A percentile compares a stretch with the other conserved stretches of the same genome.
phyloP scores from a whole-genome alignment of 2,797 vertebrate genomes.

The Agapornis canus region DNA sequence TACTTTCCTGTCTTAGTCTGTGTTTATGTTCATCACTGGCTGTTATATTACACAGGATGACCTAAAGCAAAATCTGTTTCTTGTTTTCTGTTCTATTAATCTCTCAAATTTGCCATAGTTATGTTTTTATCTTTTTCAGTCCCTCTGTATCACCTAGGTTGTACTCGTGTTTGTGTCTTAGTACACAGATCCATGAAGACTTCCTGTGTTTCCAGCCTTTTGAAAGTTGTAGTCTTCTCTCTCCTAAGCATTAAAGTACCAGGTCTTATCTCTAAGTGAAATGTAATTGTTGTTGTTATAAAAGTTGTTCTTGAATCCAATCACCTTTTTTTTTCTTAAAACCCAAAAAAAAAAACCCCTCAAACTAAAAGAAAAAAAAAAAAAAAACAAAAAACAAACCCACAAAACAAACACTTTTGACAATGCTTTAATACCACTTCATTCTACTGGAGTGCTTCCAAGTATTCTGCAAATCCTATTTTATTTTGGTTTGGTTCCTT shows the following conservation, averaged over 20 bases:
- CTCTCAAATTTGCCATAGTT: neutral
- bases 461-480: neutral
- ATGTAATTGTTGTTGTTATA: neutral
- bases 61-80: neutral
- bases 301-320: neutral
- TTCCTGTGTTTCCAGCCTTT: neutral
- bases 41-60: neutral
- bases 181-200: neutral
- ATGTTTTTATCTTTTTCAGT: neutral
- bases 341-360: neutral
- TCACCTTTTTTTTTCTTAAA: neutral
- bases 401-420: neutral
- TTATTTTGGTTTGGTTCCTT: neutral
- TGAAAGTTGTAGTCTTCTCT: neutral
- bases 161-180: neutral
- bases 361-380: neutral
- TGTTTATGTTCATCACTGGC: neutral
- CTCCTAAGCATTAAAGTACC: neutral
- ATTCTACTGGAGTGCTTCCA: neutral
- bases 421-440: neutral
- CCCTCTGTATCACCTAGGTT: neutral
- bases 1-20: neutral
- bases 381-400: too few relatives aligned
- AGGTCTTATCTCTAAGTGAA: neutral
- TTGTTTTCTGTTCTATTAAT: neutral